Conservation (phyloP, 2,888 invertebrate species). For the Acronicta aceris region DNA sequence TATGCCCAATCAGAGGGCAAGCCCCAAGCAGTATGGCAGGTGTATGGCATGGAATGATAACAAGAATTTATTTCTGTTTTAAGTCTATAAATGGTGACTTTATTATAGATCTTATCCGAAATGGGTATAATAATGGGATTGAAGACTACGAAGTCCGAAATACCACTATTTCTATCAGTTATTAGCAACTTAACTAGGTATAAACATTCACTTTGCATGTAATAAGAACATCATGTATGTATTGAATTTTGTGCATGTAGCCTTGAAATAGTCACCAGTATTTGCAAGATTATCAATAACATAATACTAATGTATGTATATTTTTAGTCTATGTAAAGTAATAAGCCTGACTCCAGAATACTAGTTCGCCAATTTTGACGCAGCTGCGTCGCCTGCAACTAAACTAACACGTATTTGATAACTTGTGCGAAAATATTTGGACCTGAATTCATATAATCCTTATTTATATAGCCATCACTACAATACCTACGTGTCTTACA, state of each 20-base stretch:
- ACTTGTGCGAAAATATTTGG: slow-evolving; percentile 29
- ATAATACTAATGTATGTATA: slow-evolving; percentile 7
- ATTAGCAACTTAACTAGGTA: slow-evolving; percentile 3
- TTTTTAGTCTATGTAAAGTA: slow-evolving; percentile 12
- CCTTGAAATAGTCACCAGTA: slow-evolving; percentile 35
- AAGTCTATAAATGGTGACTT: not conserved
- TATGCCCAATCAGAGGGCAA: slow-evolving; percentile 6
- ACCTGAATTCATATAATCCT: slow-evolving; percentile 20
- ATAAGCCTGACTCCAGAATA: slow-evolving; percentile 27
- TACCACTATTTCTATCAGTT: not conserved
- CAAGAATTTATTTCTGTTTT: not conserved
- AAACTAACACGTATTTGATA: slow-evolving; percentile 41
- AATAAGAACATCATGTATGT: slow-evolving; percentile 10
- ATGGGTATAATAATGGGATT: not conserved
- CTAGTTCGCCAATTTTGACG: slow-evolving; percentile 30
- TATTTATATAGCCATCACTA: slow-evolving; percentile 21
- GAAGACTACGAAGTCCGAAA: not conserved
- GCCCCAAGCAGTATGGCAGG: slow-evolving; percentile 24
- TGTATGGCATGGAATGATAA: slow-evolving; percentile 27
- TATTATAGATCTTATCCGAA: not conserved
- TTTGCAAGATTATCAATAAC: slow-evolving; percentile 7
- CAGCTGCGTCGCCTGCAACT: slow-evolving; percentile 50
- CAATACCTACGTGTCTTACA: slow-evolving; percentile 21
- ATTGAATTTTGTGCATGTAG: slow-evolving; percentile 17
- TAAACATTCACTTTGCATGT: not conserved